Evolutionary conservation across 2,113 vertebrate species (phyloP), one percentile per base, ranked within the genome.

Genomic region (Hucho hucho): DNA sequence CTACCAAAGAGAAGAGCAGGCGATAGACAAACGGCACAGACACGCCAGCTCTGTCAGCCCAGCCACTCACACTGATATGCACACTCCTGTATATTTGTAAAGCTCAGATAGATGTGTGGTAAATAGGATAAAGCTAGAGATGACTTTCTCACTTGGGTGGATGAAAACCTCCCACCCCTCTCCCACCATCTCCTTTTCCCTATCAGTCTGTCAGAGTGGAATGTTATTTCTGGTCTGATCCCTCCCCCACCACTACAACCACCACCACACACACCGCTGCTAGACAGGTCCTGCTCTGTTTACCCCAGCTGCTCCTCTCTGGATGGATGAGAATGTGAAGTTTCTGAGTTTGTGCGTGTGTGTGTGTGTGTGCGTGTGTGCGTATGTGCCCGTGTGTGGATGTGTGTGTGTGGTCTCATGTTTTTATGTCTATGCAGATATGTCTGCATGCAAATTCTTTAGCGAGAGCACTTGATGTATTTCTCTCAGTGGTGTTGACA

Each of bases 1-100:
- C 82, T 88, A 91, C 84, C 87, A 87, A 89, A 89, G 87, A 88
- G 87, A 86, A 84, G 85, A 58, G 87, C 89, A 22, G 58, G 64
- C 76, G 24, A 25, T 28, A 16, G 64, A 28, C 22, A 25, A 43
- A 43, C 9, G 37, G 37, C n/a, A 18, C 24, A 12, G 77, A 81
- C 82, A 79, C 53, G n/a, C 84, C 83, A 85, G 82, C 81, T 79
- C 84, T 75, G 83, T 87, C 85, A 81, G 84, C 80, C 69, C 84
- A 81, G 83, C 81, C 69, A 66, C 81, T 76, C 46, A 79, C 72
- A 79, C 84, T 59, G 81, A 75, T 37, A 79, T 70, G 79, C 37
- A 43, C 9, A 2, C 84, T 69, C 75, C 83, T 87, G 82, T 84
- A 84, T 88, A 88, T 88, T 87, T 88, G 81, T 83, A 47, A 69